A percentile compares a stretch with the other conserved stretches of the same genome.
These are phyloP conservation scores for Drosophila fuyamai DNA, from an alignment of 1,140 invertebrate species.

Conservation along the genomic window DNA sequence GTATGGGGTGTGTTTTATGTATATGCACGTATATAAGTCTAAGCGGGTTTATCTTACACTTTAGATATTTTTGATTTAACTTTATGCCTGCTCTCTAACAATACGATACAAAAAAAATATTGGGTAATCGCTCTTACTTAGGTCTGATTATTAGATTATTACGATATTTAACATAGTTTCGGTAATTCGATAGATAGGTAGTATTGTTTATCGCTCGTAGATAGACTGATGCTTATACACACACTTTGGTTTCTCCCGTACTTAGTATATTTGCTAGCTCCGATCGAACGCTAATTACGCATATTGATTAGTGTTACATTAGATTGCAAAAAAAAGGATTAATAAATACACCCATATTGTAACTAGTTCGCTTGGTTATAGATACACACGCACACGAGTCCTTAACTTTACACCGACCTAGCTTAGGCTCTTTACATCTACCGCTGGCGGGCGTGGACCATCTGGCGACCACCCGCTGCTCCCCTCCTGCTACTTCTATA, in stretches of 20 bases:
- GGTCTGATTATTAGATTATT: conserved; percentile 39
- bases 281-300: conserved; percentile 40
- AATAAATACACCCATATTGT: conserved; percentile 51
- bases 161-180: conserved; percentile 53
- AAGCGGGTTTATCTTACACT: conserved; percentile 46
- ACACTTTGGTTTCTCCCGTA: conserved; percentile 46
- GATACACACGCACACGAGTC: conserved; percentile 39
- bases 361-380: conserved; percentile 57
- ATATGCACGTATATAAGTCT: conserved; percentile 41
- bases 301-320: conserved; percentile 39
- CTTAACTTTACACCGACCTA: conserved; percentile 24
- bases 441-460: not conserved
- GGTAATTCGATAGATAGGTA: conserved; percentile 53
- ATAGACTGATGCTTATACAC: conserved; percentile 45
- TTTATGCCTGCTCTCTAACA: conserved; percentile 36
- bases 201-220: conserved; percentile 42
- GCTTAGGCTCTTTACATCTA: conserved; percentile 36
- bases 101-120: conserved; percentile 45
- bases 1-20: not conserved
- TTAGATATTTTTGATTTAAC: conserved; percentile 55
- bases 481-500: conserved; percentile 16
- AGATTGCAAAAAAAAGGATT: conserved; percentile 25
- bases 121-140: conserved; percentile 34
- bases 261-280: conserved; percentile 32
- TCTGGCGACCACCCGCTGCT: not conserved